Percentiles rank a stretch among this genome's conserved stretches.
phyloP scores from a whole-genome alignment of 2,888 invertebrate genomes.

The Phorcus lineatus region DNA sequence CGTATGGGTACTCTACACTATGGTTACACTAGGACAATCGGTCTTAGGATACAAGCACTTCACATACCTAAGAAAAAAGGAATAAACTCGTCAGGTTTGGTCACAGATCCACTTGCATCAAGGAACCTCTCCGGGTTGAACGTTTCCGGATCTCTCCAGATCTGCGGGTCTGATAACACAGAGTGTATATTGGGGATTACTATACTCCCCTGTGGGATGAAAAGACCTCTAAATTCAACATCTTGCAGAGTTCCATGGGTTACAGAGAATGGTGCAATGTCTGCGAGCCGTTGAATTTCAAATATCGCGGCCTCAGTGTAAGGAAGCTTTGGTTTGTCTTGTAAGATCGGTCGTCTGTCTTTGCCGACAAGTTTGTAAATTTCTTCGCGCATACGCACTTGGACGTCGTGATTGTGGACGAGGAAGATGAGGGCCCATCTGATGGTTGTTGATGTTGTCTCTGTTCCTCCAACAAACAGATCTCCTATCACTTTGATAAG shows the following conservation, averaged over 20 bases:
- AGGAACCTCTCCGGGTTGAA: slow-evolving; percentile 49
- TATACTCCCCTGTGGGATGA: slow-evolving; percentile 52
- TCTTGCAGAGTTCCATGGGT: slow-evolving; percentile 34
- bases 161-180: slow-evolving; percentile 39
- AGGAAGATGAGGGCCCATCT: slow-evolving; percentile 40
- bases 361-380: slow-evolving; percentile 72
- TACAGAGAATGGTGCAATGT: slow-evolving; percentile 27
- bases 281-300: slow-evolving; percentile 30
- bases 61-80: slow-evolving; percentile 36
- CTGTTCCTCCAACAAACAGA: slow-evolving; percentile 42
- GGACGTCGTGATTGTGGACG: slow-evolving; percentile 35
- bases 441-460: slow-evolving; percentile 44
- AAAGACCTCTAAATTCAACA: slow-evolving; percentile 52
- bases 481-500: slow-evolving; percentile 43
- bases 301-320: slow-evolving; percentile 22
- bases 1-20: no score
- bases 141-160: slow-evolving; percentile 40
- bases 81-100: slow-evolving; percentile 27
- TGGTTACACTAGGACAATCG: no score
- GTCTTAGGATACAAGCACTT: no score
- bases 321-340: slow-evolving; percentile 18
- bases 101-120: slow-evolving; percentile 15
- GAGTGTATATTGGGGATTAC: slow-evolving; percentile 47
- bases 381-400: slow-evolving; percentile 63
- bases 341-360: slow-evolving; percentile 33